phyloP scores from a whole-genome alignment of 2,797 vertebrate genomes.

The Cyprinodon diabolis region DNA sequence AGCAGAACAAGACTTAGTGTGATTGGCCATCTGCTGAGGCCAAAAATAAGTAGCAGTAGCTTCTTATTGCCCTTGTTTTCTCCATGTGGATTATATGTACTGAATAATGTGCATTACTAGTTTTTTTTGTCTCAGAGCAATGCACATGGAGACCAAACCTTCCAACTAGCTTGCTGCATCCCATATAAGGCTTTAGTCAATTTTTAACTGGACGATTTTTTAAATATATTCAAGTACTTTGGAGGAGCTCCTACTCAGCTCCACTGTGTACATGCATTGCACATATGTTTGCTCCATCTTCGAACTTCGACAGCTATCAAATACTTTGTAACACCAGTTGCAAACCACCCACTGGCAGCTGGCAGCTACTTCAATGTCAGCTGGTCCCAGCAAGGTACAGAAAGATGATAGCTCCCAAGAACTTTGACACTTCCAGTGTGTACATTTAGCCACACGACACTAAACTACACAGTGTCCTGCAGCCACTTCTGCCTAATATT shows the following conservation, averaged over 20 bases:
- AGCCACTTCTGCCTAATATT: constrained; percentile 16
- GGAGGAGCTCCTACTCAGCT: neutral
- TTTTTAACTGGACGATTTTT: neutral
- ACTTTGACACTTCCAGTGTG: constrained; percentile 51
- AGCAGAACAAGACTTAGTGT: too few species aligned
- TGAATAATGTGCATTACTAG: too few species aligned
- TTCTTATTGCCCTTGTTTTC: neutral
- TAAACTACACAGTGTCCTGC: constrained; percentile 28
- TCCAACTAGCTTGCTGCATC: neutral
- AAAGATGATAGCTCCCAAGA: constrained; percentile 61
- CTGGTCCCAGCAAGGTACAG: constrained; percentile 55
- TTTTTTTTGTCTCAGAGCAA: neutral
- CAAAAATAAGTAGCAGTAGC: neutral
- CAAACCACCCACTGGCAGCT: constrained; percentile 61
- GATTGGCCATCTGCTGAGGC: too few species aligned
- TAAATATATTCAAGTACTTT: neutral
- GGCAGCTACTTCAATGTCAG: constrained; percentile 60
- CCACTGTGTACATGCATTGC: constrained; percentile 5
- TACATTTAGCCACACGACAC: constrained; percentile 57
- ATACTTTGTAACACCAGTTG: constrained; percentile 46
- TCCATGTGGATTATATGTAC: too few species aligned
- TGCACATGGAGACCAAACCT: neutral
- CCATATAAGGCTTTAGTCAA: neutral
- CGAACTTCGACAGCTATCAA: constrained; percentile 49
- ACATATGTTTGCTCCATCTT: constrained; percentile 48